phyloP scores from a whole-genome alignment of 1,140 invertebrate species.

The Sarcophaga peregrina region DNA sequence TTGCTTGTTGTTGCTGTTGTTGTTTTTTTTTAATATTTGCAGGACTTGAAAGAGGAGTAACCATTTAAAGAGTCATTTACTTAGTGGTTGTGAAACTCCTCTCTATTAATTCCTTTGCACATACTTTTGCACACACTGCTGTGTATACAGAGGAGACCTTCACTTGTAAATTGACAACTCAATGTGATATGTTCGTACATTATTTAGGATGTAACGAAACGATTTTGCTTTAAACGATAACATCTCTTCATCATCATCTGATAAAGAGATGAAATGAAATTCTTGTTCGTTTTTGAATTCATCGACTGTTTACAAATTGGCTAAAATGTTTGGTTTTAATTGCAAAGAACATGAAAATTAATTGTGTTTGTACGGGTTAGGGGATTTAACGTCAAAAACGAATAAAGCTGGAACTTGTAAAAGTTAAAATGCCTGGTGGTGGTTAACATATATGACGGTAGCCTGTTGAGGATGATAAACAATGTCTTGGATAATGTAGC shows the following conservation, averaged over 20 bases:
- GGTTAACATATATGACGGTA: no score
- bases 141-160: background rate
- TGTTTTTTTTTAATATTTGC: background rate
- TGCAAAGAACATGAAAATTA: no score
- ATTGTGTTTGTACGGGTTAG: no score
- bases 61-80: slow-evolving; percentile 33
- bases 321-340: background rate
- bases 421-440: no score
- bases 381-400: no score
- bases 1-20: background rate
- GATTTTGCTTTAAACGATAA: background rate
- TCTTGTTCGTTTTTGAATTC: background rate
- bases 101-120: background rate
- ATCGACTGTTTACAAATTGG: background rate
- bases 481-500: no score
- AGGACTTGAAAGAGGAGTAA: slow-evolving; percentile 28
- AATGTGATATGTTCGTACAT: slow-evolving; percentile 4
- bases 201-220: background rate
- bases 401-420: no score
- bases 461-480: no score
- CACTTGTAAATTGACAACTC: slow-evolving; percentile 33
- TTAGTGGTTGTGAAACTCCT: background rate
- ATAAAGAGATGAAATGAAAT: background rate
- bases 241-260: background rate
- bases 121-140: no score